Conservation (phyloP, 1,140 invertebrate genomes). For the Caenorhabditis tropicalis region DNA sequence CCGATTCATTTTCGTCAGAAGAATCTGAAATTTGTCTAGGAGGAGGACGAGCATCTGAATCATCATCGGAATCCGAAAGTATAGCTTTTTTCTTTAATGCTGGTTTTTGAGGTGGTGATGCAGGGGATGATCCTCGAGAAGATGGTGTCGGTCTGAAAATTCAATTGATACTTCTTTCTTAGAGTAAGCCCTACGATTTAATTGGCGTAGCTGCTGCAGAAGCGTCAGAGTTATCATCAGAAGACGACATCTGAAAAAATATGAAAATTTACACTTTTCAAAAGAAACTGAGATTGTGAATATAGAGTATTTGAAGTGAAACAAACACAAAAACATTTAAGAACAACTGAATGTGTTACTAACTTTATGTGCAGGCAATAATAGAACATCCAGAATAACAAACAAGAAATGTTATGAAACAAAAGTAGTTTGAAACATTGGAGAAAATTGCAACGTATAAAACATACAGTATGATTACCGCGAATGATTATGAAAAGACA, state of each 20-base stretch:
- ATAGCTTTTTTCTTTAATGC: background rate
- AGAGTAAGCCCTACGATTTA: background rate
- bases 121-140: slow-evolving; percentile 1
- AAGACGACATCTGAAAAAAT: slow-evolving; percentile 11
- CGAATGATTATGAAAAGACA: background rate
- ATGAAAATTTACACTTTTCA: background rate
- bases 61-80: background rate
- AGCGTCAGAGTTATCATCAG: background rate
- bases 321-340: too few species aligned
- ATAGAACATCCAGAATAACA: background rate
- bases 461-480: background rate
- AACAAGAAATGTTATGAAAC: background rate
- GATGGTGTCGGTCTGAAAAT: background rate
- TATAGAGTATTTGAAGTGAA: background rate
- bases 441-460: background rate
- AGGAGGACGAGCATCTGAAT: background rate
- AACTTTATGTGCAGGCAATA: background rate
- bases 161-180: background rate
- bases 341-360: too few species aligned
- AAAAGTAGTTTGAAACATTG: background rate
- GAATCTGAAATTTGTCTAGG: background rate
- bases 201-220: background rate
- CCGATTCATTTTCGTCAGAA: background rate
- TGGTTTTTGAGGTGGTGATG: background rate
- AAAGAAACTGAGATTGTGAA: background rate